Evolutionary conservation across 1,140 invertebrate genomes (phyloP).

Genomic region (Panonychus citri): DNA sequence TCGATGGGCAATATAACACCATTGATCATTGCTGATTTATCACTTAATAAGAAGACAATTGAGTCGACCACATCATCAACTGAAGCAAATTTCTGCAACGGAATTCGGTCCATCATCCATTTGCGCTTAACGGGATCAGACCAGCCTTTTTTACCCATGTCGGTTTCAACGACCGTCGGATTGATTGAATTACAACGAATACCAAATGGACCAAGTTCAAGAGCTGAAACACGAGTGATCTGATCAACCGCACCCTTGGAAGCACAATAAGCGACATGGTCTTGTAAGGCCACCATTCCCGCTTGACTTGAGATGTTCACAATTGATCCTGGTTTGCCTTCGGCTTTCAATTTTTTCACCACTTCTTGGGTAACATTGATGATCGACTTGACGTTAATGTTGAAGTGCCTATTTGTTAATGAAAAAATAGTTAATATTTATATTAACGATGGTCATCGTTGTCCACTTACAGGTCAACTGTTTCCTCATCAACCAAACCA

Average conservation of each 20-base stretch:
- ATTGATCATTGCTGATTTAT: conserved; percentile 51
- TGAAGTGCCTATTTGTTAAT: no score
- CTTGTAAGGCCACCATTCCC: conserved; percentile 35
- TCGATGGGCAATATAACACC: conserved; percentile 52
- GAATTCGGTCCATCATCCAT: conserved; percentile 50
- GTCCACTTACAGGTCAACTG: conserved; percentile 40
- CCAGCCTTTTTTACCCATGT: conserved; percentile 62
- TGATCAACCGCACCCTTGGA: conserved; percentile 37
- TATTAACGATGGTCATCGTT: conserved; percentile 4
- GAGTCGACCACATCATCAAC: conserved; percentile 58
- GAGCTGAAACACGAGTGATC: conserved; percentile 42
- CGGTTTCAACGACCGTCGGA: conserved; percentile 70
- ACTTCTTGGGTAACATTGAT: conserved; percentile 58
- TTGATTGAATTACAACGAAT: conserved; percentile 73
- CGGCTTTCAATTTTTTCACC: conserved; percentile 42
- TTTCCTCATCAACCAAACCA: conserved; percentile 34
- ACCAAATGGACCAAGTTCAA: conserved; percentile 47
- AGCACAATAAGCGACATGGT: conserved; percentile 48
- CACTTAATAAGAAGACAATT: conserved; percentile 53
- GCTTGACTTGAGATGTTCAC: conserved; percentile 75
- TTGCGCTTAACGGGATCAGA: conserved; percentile 43
- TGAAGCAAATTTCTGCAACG: conserved; percentile 43
- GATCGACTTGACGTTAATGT: conserved; percentile 54
- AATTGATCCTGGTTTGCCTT: conserved; percentile 40
- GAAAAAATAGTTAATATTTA: no score